A percentile compares a stretch with the other conserved stretches of the same genome.
phyloP scores from a whole-genome alignment of 2,888 invertebrate genomes.

The Plebejus argus region DNA sequence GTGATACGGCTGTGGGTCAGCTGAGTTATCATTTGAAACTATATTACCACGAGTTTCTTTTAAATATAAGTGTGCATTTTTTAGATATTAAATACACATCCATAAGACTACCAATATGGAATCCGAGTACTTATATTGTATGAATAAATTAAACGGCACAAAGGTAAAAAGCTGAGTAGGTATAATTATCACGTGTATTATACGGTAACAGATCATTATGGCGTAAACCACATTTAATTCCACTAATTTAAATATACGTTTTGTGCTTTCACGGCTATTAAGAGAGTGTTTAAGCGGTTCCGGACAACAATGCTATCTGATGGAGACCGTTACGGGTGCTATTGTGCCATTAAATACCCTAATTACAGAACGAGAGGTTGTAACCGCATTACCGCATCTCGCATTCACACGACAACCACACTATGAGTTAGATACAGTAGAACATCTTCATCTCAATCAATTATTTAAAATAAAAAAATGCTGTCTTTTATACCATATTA shows the following conservation, averaged over 20 bases:
- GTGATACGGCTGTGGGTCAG: no score
- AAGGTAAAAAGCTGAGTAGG: neutral
- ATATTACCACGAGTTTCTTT: no score
- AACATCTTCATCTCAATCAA: neutral
- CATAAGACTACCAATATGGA: neutral
- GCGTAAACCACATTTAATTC: slow-evolving; percentile 48
- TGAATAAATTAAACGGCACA: neutral
- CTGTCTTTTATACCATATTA: no score
- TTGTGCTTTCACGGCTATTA: slow-evolving; percentile 56
- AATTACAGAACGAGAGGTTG: slow-evolving; percentile 74
- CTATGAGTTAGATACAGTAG: slow-evolving; percentile 34
- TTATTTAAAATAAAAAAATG: neutral
- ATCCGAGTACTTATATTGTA: neutral
- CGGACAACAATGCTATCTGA: slow-evolving; percentile 64
- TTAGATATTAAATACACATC: neutral
- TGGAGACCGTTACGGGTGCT: slow-evolving; percentile 67
- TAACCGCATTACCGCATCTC: slow-evolving; percentile 70
- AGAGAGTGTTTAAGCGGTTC: slow-evolving; percentile 52
- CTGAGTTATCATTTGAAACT: no score
- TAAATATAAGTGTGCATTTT: no score
- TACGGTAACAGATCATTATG: slow-evolving; percentile 40
- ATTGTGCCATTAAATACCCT: slow-evolving; percentile 73
- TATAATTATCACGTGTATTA: slow-evolving; percentile 30
- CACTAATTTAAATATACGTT: slow-evolving; percentile 54
- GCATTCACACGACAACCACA: slow-evolving; percentile 53